A percentile compares a stretch with the other conserved stretches of the same genome.
These are phyloP conservation scores for Heteromurus nitidus DNA, from an alignment of 2,888 invertebrate genomes.

Conservation along the genomic window DNA sequence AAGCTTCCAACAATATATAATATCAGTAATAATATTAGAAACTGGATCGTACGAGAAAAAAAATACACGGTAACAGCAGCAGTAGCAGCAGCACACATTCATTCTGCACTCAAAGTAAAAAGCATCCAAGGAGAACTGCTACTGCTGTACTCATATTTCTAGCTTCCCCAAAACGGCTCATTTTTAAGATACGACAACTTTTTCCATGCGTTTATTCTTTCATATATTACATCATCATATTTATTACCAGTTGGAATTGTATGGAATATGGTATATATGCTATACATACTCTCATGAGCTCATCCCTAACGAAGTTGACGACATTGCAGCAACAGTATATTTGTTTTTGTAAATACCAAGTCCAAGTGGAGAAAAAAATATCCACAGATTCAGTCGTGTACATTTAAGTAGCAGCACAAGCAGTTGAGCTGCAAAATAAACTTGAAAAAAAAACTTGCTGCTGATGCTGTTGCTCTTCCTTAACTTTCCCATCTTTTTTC, in stretches of 20 bases:
- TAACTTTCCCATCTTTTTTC: neutral
- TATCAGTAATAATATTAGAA: conserved; percentile 18
- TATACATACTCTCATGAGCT: conserved; percentile 14
- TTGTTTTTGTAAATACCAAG: neutral
- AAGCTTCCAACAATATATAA: conserved; percentile 46
- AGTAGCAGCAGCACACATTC: neutral
- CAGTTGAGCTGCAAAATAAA: conserved; percentile 2
- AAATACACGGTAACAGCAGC: neutral
- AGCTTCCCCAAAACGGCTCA: neutral
- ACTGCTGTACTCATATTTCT: neutral
- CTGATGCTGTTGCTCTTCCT: conserved; percentile 11
- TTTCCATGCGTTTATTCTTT: conserved; percentile 9
- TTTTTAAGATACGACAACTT: neutral
- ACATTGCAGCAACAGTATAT: neutral
- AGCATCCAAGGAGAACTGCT: neutral
- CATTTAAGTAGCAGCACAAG: neutral
- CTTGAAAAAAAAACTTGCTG: conserved; percentile 19
- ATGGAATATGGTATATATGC: too few species aligned
- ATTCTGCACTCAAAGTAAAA: neutral
- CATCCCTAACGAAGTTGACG: neutral
- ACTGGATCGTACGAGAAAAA: neutral
- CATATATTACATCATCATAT: conserved; percentile 35
- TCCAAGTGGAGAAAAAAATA: too few species aligned
- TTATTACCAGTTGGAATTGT: conserved; percentile 23
- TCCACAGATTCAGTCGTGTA: neutral